A percentile compares a stretch with the other conserved stretches of the same genome.
phyloP scores from a whole-genome alignment of 2,888 invertebrate genomes.

The Mesochorus sp. region DNA sequence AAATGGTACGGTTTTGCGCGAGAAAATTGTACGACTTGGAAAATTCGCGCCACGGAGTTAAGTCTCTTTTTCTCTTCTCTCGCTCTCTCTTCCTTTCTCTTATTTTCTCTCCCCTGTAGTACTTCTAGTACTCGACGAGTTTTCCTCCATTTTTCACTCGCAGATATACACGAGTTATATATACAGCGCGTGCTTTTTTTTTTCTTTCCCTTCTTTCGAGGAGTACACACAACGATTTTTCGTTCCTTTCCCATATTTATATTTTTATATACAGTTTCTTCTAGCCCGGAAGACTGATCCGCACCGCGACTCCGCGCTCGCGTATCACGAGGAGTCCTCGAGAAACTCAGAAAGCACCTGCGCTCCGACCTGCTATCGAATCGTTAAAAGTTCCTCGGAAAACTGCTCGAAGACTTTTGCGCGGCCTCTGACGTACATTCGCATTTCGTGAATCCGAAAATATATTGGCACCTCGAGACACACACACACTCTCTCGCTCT shows the following conservation, averaged over 20 bases:
- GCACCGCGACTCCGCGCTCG: not conserved
- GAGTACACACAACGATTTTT: not conserved
- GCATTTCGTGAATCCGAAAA: slow-evolving; percentile 24
- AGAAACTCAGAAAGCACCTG: not conserved
- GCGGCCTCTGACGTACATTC: slow-evolving; percentile 43
- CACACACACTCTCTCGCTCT: no score
- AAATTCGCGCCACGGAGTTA: slow-evolving; percentile 17
- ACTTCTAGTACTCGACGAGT: not conserved
- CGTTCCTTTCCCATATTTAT: not conserved
- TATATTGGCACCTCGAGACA: slow-evolving; percentile 44
- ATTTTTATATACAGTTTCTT: not conserved
- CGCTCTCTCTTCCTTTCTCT: no score
- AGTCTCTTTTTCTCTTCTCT: no score
- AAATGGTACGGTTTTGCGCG: not conserved
- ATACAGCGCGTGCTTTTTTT: not conserved
- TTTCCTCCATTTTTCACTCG: slow-evolving; percentile 4
- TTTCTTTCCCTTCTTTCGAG: not conserved
- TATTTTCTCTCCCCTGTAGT: not conserved
- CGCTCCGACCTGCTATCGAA: not conserved
- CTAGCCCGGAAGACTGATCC: no score
- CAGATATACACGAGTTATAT: not conserved
- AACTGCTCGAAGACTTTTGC: slow-evolving; percentile 31
- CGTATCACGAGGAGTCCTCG: not conserved
- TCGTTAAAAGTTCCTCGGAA: not conserved
- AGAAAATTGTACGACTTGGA: not conserved